phyloP scores from a whole-genome alignment of 2,888 invertebrate species.

The Polyploca ridens region DNA sequence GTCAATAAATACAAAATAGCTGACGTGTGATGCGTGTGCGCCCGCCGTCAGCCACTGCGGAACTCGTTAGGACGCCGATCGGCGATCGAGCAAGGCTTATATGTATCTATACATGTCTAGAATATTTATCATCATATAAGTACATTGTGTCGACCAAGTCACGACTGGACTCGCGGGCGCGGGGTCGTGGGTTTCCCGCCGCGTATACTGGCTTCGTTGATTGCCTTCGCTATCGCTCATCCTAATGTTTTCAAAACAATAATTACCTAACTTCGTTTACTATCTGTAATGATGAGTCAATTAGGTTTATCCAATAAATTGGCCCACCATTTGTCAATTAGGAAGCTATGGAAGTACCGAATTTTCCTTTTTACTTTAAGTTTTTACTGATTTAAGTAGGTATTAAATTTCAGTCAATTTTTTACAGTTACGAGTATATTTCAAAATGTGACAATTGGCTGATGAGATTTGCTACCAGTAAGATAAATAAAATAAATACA shows the following conservation, averaged over 20 bases:
- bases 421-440: too few relatives aligned
- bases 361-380: too few relatives aligned
- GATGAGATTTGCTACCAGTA: too few relatives aligned
- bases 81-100: slow-evolving; percentile 55
- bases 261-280: not conserved
- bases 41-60: slow-evolving; percentile 57
- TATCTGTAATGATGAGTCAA: too few relatives aligned
- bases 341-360: too few relatives aligned
- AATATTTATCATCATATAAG: slow-evolving; percentile 3
- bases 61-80: slow-evolving; percentile 63
- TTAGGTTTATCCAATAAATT: too few relatives aligned
- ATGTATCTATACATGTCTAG: slow-evolving; percentile 27
- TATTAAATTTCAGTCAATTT: too few relatives aligned
- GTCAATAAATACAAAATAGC: slow-evolving; percentile 14
- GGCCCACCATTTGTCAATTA: too few relatives aligned
- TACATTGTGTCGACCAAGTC: not conserved
- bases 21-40: slow-evolving; percentile 52
- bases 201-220: slow-evolving; percentile 30
- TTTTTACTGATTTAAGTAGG: too few relatives aligned
- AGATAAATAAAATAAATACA: too few relatives aligned
- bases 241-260: not conserved
- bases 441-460: too few relatives aligned
- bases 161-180: slow-evolving; percentile 13
- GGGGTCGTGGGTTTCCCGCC: slow-evolving; percentile 27
- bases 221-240: slow-evolving; percentile 14